Percentiles rank a stretch among this genome's conserved stretches.
These are phyloP conservation scores for Drosophila grimshawi DNA, from an alignment of 1,140 invertebrate genomes.

Conservation along the genomic window DNA sequence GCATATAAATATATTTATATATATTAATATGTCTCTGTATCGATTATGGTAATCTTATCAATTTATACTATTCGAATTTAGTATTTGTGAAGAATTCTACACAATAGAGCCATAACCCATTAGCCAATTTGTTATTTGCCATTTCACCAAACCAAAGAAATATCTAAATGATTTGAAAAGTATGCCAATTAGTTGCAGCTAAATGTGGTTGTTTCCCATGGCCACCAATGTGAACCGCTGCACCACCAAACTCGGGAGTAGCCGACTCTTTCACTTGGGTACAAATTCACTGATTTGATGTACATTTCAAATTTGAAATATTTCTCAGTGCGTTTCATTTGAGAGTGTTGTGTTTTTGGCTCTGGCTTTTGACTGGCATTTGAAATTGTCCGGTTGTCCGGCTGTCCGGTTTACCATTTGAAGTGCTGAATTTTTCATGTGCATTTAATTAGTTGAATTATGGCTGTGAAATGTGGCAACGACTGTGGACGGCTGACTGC, in stretches of 20 bases:
- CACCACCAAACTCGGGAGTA: conserved; percentile 14
- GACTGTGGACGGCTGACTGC: conserved; percentile 39
- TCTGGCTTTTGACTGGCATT: conserved; percentile 49
- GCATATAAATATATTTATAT: no score
- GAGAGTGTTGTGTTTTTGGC: conserved; percentile 32
- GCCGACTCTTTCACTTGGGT: conserved; percentile 59
- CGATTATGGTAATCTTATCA: no score
- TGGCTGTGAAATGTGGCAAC: conserved; percentile 76
- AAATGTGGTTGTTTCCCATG: conserved; percentile 50
- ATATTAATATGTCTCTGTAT: no score
- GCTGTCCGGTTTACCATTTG: conserved; percentile 73
- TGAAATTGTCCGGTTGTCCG: conserved; percentile 35
- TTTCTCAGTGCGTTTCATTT: conserved; percentile 61
- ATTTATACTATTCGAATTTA: neutral
- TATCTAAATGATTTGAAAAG: conserved; percentile 12
- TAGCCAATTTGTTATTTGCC: neutral
- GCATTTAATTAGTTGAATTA: conserved; percentile 83
- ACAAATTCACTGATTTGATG: conserved; percentile 63
- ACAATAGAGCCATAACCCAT: neutral
- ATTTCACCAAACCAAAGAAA: neutral
- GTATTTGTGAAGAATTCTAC: neutral
- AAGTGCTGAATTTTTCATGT: conserved; percentile 83
- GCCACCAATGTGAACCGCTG: conserved; percentile 33
- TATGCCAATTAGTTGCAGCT: conserved; percentile 34
- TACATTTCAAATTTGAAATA: conserved; percentile 70